Percentiles rank a stretch among this genome's conserved stretches.
These are phyloP conservation scores for Pseudobourletiella spinata DNA, from an alignment of 1,140 invertebrate species.

Conservation along the genomic window DNA sequence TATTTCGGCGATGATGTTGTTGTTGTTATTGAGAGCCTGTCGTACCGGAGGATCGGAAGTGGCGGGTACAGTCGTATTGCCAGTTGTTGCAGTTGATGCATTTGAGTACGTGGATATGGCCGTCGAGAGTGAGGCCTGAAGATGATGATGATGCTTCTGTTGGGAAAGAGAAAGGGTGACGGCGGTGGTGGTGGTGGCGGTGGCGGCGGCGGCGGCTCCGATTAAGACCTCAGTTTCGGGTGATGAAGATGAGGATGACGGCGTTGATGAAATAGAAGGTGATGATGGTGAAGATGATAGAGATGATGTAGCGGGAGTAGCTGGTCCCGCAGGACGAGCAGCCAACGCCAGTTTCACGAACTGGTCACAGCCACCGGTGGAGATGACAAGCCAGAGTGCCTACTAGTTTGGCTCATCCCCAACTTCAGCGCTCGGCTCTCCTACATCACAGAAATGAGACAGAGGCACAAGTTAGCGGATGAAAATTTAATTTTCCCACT, in stretches of 20 bases:
- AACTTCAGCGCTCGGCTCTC: background rate
- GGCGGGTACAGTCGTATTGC: conserved; percentile 7
- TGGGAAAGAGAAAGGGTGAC: conserved; percentile 10
- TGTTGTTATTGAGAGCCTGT: no score
- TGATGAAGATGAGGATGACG: conserved; percentile 13
- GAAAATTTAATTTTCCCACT: no score
- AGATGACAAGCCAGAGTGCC: background rate
- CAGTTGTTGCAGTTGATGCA: conserved; percentile 31
- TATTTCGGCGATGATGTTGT: no score
- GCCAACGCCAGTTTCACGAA: conserved; percentile 34
- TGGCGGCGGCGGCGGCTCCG: background rate
- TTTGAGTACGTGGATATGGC: conserved; percentile 31
- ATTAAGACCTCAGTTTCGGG: background rate
- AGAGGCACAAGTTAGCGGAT: no score
- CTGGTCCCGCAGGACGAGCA: conserved; percentile 29
- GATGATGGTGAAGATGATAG: conserved; percentile 15
- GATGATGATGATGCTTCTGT: conserved; percentile 14
- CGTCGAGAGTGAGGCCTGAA: conserved; percentile 15
- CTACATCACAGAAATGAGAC: background rate
- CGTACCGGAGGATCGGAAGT: conserved; percentile 10
- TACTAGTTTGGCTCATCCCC: conserved; percentile 5
- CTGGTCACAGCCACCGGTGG: conserved; percentile 10
- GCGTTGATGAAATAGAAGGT: conserved; percentile 24
- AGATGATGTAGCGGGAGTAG: conserved; percentile 30
- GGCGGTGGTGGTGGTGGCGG: background rate